Evolutionary conservation across 2,113 vertebrate genomes (phyloP).

Genomic region (Theristicus caerulescens): DNA sequence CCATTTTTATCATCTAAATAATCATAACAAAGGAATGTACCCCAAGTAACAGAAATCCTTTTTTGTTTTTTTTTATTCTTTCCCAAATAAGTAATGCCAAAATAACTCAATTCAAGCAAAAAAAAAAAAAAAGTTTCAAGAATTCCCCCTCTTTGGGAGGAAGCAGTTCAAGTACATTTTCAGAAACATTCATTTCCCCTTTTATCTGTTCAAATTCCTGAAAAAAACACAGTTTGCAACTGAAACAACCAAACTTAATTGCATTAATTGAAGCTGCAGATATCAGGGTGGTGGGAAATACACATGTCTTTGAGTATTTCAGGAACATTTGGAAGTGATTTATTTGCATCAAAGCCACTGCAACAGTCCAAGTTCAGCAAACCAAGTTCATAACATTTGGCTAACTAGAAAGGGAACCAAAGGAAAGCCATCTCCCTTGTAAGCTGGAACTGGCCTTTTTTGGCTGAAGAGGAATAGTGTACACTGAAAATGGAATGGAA

Average conservation of each 20-base stretch:
- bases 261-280: background rate
- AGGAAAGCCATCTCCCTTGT: background rate
- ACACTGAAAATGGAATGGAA: background rate
- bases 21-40: background rate
- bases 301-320: background rate
- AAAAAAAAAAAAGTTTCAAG: background rate
- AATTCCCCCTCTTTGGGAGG: background rate
- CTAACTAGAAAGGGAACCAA: background rate
- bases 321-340: background rate
- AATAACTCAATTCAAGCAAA: background rate
- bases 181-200: background rate
- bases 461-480: background rate
- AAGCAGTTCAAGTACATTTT: background rate
- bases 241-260: background rate
- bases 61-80: background rate
- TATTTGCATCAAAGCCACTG: background rate
- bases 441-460: background rate
- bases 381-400: background rate
- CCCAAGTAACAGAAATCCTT: background rate
- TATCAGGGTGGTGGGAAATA: background rate
- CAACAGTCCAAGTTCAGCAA: background rate
- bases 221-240: background rate
- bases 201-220: background rate
- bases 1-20: background rate
- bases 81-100: background rate